Percentiles rank a stretch among this genome's conserved stretches.
Evolutionary conservation across 2,888 invertebrate genomes (phyloP).

Genomic region (Nomada lathburiana): DNA sequence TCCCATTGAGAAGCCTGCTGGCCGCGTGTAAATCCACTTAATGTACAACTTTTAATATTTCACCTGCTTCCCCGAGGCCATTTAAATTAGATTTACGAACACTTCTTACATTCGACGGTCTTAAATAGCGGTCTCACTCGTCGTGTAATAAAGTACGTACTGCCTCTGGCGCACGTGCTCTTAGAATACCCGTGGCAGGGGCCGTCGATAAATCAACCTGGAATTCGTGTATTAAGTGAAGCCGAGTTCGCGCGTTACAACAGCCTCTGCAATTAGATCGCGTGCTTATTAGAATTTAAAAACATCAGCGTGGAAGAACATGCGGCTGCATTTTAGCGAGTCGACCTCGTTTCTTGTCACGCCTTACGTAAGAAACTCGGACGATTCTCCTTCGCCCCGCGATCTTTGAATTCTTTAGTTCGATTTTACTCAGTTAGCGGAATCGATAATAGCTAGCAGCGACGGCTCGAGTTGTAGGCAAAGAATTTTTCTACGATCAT

Average conservation of each 20-base stretch:
- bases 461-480: too few relatives aligned
- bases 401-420: background rate
- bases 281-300: slow-evolving; percentile 75
- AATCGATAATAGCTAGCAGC: background rate
- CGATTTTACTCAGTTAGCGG: background rate
- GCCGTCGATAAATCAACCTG: slow-evolving; percentile 73
- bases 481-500: too few relatives aligned
- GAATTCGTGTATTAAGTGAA: slow-evolving; percentile 75
- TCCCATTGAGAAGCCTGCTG: slow-evolving; percentile 16
- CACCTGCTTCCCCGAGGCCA: slow-evolving; percentile 13
- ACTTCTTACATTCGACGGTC: slow-evolving; percentile 60
- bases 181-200: slow-evolving; percentile 69
- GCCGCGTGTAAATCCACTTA: slow-evolving; percentile 27
- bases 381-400: background rate
- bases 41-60: slow-evolving; percentile 52
- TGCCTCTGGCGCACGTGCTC: slow-evolving; percentile 53
- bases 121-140: slow-evolving; percentile 60
- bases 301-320: slow-evolving; percentile 44
- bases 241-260: slow-evolving; percentile 64
- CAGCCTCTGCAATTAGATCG: slow-evolving; percentile 74
- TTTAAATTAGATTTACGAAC: slow-evolving; percentile 57
- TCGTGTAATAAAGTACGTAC: slow-evolving; percentile 64
- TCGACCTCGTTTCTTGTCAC: slow-evolving; percentile 26
- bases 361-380: slow-evolving; percentile 21
- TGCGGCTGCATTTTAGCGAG: slow-evolving; percentile 31